Evolutionary conservation across 2,888 invertebrate genomes (phyloP).

Genomic region (Brenthis hecate): DNA sequence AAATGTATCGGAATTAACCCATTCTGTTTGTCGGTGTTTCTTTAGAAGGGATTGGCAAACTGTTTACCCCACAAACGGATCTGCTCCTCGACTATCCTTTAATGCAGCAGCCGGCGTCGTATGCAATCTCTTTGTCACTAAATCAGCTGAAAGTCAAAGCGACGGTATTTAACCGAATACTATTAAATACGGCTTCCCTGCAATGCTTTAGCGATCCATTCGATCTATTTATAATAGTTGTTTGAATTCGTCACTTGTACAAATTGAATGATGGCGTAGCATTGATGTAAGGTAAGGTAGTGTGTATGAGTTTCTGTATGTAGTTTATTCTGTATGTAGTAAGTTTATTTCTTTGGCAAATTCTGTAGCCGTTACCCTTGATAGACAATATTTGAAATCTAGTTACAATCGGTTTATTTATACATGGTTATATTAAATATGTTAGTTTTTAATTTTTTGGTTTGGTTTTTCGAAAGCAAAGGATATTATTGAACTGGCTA

Average conservation of each 20-base stretch:
- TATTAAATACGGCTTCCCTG: conserved; percentile 15
- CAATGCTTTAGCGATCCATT: background rate
- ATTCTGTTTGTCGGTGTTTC: conserved; percentile 37
- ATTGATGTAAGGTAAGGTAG: background rate
- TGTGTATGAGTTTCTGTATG: no score
- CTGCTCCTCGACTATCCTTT: conserved; percentile 34
- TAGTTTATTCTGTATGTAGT: no score
- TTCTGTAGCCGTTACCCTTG: no score
- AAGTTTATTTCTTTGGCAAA: no score
- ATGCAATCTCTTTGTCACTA: conserved; percentile 38
- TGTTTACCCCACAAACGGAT: conserved; percentile 43
- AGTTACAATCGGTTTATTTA: no score
- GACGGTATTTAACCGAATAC: conserved; percentile 23
- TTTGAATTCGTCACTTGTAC: background rate
- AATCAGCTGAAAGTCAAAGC: conserved; percentile 34
- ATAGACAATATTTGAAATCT: no score
- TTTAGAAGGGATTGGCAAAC: conserved; percentile 40
- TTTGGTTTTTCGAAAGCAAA: no score
- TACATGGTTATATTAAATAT: no score
- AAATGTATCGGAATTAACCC: conserved; percentile 40
- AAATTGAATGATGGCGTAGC: background rate
- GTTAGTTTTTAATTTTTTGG: no score
- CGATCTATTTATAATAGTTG: background rate
- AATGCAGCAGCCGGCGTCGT: conserved; percentile 32
- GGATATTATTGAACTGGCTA: no score